Evolutionary conservation across 2,113 vertebrate species (phyloP), one percentile per base, ranked within the genome.

Genomic region (Alligator mississippiensis): DNA sequence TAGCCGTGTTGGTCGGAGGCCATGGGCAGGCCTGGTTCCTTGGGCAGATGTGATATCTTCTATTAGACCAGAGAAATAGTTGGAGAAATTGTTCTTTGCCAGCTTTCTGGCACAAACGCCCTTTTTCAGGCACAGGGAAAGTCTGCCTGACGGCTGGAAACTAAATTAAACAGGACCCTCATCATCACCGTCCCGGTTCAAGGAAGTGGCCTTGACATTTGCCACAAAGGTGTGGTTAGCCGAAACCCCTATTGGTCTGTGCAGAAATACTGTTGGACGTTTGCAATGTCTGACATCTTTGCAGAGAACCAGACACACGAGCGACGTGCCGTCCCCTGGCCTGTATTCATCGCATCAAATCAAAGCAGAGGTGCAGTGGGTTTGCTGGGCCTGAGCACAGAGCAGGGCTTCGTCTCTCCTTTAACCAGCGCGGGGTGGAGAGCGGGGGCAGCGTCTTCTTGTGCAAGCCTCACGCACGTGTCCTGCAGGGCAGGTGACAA

Each of bases 151-250:
- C 62, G 79, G 80, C 3, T 3, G 87, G 77, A 54, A 79, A 84
- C 80, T 90, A 86, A 95, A 94, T 94, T 89, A 92, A 76, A 64
- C 22, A 79, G 82, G 92, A 92, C 93, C 93, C 94, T 47, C 88
- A 87, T 87, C 64, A 2, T 38, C 79, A 87, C 57, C 77, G 16
- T 77, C 30, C 90, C 25, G 30, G n/a, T 84, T 85, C 88, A 1
- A 0, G 80, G 90, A 85, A 97, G 88, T 77, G 22, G 82, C 70
- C 76, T 93, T 94, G 87, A 58, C 89, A 76, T 70, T 93, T 87
- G 92, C 93, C 85, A 82, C 88, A 62, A 66, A 92, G 47, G 58
- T n/a, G 72, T 15, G 64, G 89, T 38, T 11, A 24, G 62, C 77
- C 90, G 87, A 95, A 97, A 88, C 47, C 60, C 55, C 91, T 82